A percentile compares a stretch with the other conserved stretches of the same genome.
Evolutionary conservation across 1,140 invertebrate species (phyloP).

Genomic region (Philaenus spumarius): DNA sequence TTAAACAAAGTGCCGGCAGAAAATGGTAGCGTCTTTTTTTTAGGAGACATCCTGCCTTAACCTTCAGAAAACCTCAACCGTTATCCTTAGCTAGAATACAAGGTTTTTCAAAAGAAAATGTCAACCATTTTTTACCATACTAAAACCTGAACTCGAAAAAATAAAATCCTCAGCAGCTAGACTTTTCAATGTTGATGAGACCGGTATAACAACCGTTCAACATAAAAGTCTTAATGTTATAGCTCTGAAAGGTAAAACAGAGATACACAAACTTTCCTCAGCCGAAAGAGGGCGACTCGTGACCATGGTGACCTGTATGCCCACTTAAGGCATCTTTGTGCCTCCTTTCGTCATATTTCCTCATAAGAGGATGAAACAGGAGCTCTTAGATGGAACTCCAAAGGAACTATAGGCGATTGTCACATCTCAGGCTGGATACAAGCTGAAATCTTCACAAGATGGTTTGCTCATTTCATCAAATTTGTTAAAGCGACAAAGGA

Average conservation of each 20-base stretch:
- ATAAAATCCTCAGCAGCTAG: slow-evolving; percentile 19
- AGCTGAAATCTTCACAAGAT: slow-evolving; percentile 22
- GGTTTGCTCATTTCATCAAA: slow-evolving; percentile 25
- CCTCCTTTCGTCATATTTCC: slow-evolving; percentile 42
- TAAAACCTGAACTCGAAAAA: slow-evolving; percentile 12
- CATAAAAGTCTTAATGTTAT: neutral
- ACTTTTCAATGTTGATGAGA: slow-evolving; percentile 23
- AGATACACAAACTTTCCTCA: slow-evolving; percentile 29
- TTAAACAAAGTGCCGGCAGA: neutral
- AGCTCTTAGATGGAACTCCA: slow-evolving; percentile 14
- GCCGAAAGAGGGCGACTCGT: slow-evolving; percentile 34
- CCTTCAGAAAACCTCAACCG: neutral
- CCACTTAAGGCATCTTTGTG: slow-evolving; percentile 38
- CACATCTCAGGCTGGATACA: slow-evolving; percentile 38
- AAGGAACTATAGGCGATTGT: slow-evolving; percentile 28
- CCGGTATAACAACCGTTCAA: slow-evolving; percentile 18
- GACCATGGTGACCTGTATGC: slow-evolving; percentile 34
- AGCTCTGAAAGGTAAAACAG: slow-evolving; percentile 32
- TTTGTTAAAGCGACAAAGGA: slow-evolving; percentile 27
- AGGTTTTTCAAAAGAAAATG: neutral
- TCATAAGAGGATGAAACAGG: slow-evolving; percentile 30
- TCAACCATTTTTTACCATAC: slow-evolving; percentile 9
- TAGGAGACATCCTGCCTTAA: neutral
- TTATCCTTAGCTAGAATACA: neutral
- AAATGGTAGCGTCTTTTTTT: too few species aligned